Conservation (phyloP, 1,140 invertebrate species). For the Drosophila willistoni region DNA sequence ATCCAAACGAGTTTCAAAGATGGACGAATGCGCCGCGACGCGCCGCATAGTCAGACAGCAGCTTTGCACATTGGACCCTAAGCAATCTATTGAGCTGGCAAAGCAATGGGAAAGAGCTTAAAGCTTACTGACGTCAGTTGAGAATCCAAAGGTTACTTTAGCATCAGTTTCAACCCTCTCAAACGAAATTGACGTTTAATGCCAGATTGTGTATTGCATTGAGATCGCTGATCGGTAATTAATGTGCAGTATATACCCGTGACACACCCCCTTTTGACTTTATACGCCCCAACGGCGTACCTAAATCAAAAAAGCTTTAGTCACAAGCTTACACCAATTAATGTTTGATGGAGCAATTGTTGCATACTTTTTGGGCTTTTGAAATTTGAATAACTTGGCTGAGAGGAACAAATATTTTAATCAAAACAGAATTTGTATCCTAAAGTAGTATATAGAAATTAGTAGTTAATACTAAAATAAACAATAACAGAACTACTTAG, state of each 20-base stretch:
- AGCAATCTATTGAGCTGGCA: constrained; percentile 18
- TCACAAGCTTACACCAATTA: background rate
- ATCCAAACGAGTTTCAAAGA: constrained; percentile 50
- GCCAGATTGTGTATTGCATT: too few species aligned
- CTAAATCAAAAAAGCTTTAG: background rate
- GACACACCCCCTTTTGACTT: background rate
- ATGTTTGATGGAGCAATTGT: background rate
- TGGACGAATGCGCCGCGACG: constrained; percentile 29
- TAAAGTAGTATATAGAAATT: too few species aligned
- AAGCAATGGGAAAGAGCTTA: constrained; percentile 11
- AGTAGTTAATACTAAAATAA: too few species aligned
- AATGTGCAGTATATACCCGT: background rate
- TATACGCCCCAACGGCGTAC: background rate
- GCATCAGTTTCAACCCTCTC: background rate
- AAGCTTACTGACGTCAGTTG: background rate
- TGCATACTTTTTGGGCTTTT: background rate
- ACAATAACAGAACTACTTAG: too few species aligned
- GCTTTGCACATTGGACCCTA: constrained; percentile 62
- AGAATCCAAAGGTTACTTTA: background rate
- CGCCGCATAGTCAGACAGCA: constrained; percentile 18
- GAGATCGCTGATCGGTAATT: too few species aligned
- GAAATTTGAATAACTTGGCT: background rate
- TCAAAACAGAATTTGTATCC: too few species aligned
- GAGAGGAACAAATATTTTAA: too few species aligned
- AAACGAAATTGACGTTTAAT: too few species aligned